Base-by-base conservation (phyloP, 2,113 vertebrate genomes). In the Pantherophis guttatus region DNA sequence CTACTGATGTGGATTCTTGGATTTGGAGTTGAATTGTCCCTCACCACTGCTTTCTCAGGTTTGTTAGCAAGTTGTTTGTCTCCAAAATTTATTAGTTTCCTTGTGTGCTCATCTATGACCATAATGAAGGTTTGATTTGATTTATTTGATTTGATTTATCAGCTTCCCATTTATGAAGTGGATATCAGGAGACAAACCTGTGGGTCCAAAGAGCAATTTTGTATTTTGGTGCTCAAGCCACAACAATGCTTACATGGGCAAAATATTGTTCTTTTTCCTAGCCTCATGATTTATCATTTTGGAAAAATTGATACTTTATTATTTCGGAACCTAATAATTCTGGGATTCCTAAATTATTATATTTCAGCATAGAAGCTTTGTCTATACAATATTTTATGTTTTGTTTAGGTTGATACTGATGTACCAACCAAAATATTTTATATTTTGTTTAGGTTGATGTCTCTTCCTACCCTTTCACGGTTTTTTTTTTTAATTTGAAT, bases 401-500 rank as follows among this genome's bases (percentile, higher is more conserved):
- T 50, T 58, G 91, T 81, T 92, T 44, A 11, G 8, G 29, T 91
- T 87, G 17, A 54, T 81, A 62, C 59, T 62, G 8, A 57, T 19
- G 17, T 21, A 57, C 19, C 17, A 19, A 6, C 57, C 57, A 58
- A 58, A 23, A 58, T 23, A 58, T 58, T 58, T 23, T 58, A 58
- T 58, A 23, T 58, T 90, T 50, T 55, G 90, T 81, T 92, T 44
- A 11, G 8, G 24, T 91, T 87, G 21, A 50, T 85, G 53, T 86
- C 19, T 92, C 92, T 88, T 94, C 57, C 92, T 94, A 92, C 95
- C 91, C 58, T 75, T 91, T 87, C 62, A 94, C 94, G 91, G n/a
- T 44, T 44, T 44, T 44, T 44, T 44, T 44, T 44, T 44, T 44
- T 44, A 44, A 44, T 44, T 44, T 44, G 39, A 39, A 2, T 39